These are phyloP conservation scores for Heliconius cydno DNA, from an alignment of 2,888 invertebrate genomes.

Conservation along the genomic window DNA sequence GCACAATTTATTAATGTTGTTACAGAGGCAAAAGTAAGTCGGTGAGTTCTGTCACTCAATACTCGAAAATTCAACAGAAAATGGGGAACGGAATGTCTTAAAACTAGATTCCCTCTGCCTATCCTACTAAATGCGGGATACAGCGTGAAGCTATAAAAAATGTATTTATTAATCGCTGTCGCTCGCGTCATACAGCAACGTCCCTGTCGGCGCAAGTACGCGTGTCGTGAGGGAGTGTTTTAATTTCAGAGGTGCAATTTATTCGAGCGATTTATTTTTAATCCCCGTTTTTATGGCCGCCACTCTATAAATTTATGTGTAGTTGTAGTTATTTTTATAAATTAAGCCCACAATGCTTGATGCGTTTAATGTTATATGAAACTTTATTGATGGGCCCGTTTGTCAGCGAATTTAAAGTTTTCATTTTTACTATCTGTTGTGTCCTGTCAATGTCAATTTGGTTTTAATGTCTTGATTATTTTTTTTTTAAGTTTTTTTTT, in stretches of 20 bases:
- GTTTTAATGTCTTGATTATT: neutral
- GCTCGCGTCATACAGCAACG: constrained; percentile 50
- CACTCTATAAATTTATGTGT: constrained; percentile 80
- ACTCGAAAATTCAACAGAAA: too few relatives aligned
- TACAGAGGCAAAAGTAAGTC: too few relatives aligned
- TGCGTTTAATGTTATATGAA: constrained; percentile 47
- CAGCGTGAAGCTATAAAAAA: too few relatives aligned
- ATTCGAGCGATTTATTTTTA: constrained; percentile 84
- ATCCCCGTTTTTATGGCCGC: constrained; percentile 82
- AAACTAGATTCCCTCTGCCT: too few relatives aligned
- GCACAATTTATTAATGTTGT: too few relatives aligned
- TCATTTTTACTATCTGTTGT: neutral
- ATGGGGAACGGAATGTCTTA: too few relatives aligned
- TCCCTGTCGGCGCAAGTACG: constrained; percentile 66
- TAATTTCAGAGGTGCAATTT: constrained; percentile 84
- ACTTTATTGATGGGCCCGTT: constrained; percentile 32
- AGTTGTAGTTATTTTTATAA: constrained; percentile 73
- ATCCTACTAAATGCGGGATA: too few relatives aligned
- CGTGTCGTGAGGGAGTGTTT: constrained; percentile 81
- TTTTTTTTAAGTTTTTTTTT: neutral
- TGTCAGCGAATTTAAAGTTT: constrained; percentile 33
- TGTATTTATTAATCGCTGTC: constrained; percentile 49
- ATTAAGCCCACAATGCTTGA: constrained; percentile 54
- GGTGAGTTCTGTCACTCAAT: too few relatives aligned
- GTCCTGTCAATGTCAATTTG: constrained; percentile 5